A percentile compares a stretch with the other conserved stretches of the same genome.
These are phyloP conservation scores for Callopanchax toddi DNA, from an alignment of 2,113 vertebrate species.

Conservation along the genomic window DNA sequence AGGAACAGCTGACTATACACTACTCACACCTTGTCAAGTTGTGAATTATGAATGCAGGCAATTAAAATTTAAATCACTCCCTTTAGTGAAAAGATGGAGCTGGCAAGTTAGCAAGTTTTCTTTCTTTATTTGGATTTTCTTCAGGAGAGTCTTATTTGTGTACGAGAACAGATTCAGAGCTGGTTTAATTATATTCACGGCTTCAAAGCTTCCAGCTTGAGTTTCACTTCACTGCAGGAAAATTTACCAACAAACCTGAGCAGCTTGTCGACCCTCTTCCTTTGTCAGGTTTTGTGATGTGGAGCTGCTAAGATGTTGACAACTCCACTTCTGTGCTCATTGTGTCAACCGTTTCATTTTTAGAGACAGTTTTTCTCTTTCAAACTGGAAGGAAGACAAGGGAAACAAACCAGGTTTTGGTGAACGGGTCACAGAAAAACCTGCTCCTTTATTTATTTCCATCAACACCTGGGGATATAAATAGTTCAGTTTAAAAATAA, in stretches of 20 bases:
- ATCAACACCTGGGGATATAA: constrained; percentile 62
- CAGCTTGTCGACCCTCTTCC: constrained; percentile 34
- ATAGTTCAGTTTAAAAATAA: constrained; percentile 72
- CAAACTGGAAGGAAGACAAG: constrained; percentile 21
- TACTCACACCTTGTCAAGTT: constrained; percentile 48
- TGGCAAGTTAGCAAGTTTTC: constrained; percentile 42
- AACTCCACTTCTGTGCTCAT: constrained; percentile 60
- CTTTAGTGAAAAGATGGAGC: constrained; percentile 48
- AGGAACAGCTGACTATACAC: constrained; percentile 62
- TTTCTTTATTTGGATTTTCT: constrained; percentile 39
- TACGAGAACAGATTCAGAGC: constrained; percentile 19
- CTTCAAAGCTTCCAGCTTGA: constrained; percentile 4
- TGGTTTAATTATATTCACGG: constrained; percentile 20
- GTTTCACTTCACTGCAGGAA: constrained; percentile 20
- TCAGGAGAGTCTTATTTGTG: constrained; percentile 39
- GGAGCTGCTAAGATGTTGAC: constrained; percentile 54
- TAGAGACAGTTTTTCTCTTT: constrained; percentile 10
- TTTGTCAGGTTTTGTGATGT: constrained; percentile 43
- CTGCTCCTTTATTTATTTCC: constrained; percentile 44
- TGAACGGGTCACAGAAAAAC: constrained; percentile 47
- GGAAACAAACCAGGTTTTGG: constrained; percentile 20
- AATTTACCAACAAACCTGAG: constrained; percentile 16
- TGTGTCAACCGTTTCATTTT: constrained; percentile 56
- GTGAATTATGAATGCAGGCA: constrained; percentile 62
- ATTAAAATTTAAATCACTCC: constrained; percentile 66